Evolutionary conservation across 2,113 vertebrate genomes (phyloP).

Genomic region (Miniopterus natalensis): DNA sequence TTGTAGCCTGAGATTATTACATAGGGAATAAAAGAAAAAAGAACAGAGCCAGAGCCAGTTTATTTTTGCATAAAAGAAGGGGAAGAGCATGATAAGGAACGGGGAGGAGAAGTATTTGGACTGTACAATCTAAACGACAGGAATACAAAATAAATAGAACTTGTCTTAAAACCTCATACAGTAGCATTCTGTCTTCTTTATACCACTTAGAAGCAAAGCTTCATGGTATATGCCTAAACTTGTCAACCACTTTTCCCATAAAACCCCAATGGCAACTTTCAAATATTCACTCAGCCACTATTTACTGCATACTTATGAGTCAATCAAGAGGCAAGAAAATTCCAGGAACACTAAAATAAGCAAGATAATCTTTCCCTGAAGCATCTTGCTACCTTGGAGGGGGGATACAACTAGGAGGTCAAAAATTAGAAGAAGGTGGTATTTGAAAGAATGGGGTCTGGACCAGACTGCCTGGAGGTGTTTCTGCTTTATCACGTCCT

Average conservation of each 20-base stretch:
- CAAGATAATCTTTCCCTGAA: background rate
- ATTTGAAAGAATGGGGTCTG: background rate
- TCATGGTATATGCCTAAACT: background rate
- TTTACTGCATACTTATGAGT: background rate
- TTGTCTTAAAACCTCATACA: background rate
- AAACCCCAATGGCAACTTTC: background rate
- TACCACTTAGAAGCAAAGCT: background rate
- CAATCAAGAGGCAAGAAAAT: background rate
- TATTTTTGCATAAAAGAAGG: background rate
- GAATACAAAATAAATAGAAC: constrained; percentile 18
- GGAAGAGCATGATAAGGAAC: background rate
- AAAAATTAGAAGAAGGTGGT: background rate
- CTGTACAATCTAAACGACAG: background rate
- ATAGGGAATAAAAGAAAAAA: background rate
- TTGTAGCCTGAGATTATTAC: background rate
- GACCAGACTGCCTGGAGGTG: background rate
- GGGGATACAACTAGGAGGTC: background rate
- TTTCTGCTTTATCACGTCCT: too few relatives aligned
- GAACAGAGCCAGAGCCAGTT: background rate
- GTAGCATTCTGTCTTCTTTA: background rate
- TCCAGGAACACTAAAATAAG: background rate
- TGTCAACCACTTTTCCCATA: background rate
- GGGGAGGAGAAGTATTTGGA: background rate
- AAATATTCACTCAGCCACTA: background rate
- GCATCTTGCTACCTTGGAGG: background rate